These are phyloP conservation scores for Gymnoscopelus braueri DNA, from an alignment of 2,797 vertebrate genomes.

Conservation along the genomic window DNA sequence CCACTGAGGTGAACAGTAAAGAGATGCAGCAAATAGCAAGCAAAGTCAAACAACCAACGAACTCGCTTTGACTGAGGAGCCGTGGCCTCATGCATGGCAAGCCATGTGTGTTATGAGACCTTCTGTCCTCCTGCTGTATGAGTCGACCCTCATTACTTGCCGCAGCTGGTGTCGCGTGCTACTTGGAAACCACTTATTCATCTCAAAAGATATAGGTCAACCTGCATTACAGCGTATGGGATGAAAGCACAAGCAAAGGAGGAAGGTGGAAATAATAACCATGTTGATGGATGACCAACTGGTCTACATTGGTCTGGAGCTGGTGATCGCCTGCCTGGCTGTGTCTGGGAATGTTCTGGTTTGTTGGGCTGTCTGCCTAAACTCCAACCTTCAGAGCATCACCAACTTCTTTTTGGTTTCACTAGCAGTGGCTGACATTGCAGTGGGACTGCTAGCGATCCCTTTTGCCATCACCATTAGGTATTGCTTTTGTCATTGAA, in stretches of 20 bases:
- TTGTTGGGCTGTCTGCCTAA: constrained; percentile 94
- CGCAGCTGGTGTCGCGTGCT: constrained; percentile 12
- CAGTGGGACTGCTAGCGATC: constrained; percentile 93
- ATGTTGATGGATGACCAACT: constrained; percentile 81
- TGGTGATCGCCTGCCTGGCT: constrained; percentile 91
- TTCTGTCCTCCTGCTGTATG: constrained; percentile 29
- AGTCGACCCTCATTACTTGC: constrained; percentile 24
- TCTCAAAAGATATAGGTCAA: constrained; percentile 37
- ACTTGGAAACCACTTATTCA: constrained; percentile 35
- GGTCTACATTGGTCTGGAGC: constrained; percentile 90
- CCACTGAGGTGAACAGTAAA: constrained; percentile 11
- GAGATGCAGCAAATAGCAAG: constrained; percentile 24
- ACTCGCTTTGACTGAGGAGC: neutral
- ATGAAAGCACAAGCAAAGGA: constrained; percentile 58
- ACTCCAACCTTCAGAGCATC: constrained; percentile 96
- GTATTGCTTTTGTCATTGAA: constrained; percentile 39
- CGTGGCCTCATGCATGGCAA: neutral
- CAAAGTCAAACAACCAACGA: neutral
- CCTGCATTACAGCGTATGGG: constrained; percentile 34
- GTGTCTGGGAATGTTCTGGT: constrained; percentile 93
- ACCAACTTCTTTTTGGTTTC: constrained; percentile 98
- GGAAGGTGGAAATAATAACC: constrained; percentile 58
- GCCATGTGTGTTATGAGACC: constrained; percentile 29
- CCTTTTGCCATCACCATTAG: constrained; percentile 93
- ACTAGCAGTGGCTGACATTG: constrained; percentile 93